Evolutionary conservation across 2,797 vertebrate species (phyloP), one percentile per base, ranked within the genome.

Genomic region (Gambelia wislizenii): DNA sequence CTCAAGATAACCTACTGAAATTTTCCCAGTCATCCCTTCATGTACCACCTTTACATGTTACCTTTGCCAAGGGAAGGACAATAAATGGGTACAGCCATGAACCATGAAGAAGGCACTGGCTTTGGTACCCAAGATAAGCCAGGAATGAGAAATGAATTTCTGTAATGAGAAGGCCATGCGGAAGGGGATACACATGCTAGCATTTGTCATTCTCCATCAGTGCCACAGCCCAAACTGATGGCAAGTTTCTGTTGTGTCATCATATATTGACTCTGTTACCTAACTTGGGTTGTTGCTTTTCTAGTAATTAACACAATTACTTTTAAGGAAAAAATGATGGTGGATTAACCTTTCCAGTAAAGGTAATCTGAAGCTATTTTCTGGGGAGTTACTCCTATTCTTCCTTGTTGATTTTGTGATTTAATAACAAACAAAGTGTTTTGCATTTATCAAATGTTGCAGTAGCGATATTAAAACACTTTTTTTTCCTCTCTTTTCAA

Each of bases 11-110:
- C 72, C 87, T 82, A 82, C 84, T 49, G 72, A 70, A 25, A 5
- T 77, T 64, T 77, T 56, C 30, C 80, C 42, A 78, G 47, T 77
- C 33, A 91, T 95, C 89, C 33, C 91, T 77, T 88, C 88, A 93
- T 91, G 92, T 92, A 90, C 91, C 93, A 95, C 72, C 74, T 93
- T 89, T 95, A 91, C 93, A 92, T 95, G 96, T 96, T 93, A 96
- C 93, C 95, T 96, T 96, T 97, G 96, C 96, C 97, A 96, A 96
- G 96, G 96, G 96, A 96, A 96, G 84, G 93, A 92, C 95, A 96
- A 92, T 92, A 91, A 93, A 94, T 91, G 91, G 88, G 89, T 78
- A 83, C 85, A 83, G 72, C 33, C 79, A 94, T 93, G 90, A 93
- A 94, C 95, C 12, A 91, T 87, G 91, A 92, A 87, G 92, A 86